Conservation (phyloP, 1,140 invertebrate species). For the Ectropis grisescens region DNA sequence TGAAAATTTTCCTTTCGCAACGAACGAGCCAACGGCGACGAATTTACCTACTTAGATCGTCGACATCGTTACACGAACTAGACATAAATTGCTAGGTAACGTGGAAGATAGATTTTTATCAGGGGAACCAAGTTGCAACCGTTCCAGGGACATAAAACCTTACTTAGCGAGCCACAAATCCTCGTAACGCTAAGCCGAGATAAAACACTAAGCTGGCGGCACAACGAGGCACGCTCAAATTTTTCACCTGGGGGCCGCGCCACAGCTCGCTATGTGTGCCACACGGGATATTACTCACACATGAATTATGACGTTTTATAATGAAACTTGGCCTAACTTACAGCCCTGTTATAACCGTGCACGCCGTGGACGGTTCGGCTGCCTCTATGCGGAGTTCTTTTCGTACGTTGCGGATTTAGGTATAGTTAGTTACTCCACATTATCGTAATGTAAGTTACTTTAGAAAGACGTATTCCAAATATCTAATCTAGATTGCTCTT, state of each 20-base stretch:
- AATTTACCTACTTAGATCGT: too few relatives aligned
- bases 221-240: slow-evolving; percentile 51
- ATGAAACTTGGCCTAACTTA: slow-evolving; percentile 48
- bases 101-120: slow-evolving; percentile 56
- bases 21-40: too few relatives aligned
- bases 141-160: slow-evolving; percentile 62
- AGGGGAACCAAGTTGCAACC: slow-evolving; percentile 53
- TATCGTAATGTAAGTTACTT: too few relatives aligned
- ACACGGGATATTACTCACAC: slow-evolving; percentile 54
- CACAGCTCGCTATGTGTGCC: slow-evolving; percentile 32
- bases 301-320: slow-evolving; percentile 54
- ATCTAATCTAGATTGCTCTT: too few relatives aligned
- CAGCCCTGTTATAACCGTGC: slow-evolving; percentile 20
- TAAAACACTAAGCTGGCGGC: slow-evolving; percentile 63
- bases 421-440: too few relatives aligned
- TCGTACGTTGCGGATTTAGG: too few relatives aligned
- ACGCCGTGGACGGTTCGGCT: too few relatives aligned
- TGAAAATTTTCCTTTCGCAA: too few relatives aligned
- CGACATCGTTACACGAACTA: too few relatives aligned
- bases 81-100: slow-evolving; percentile 6
- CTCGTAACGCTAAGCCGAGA: slow-evolving; percentile 68
- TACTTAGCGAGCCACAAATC: slow-evolving; percentile 68
- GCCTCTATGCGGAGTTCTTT: too few relatives aligned
- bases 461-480: too few relatives aligned
- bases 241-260: slow-evolving; percentile 56